Evolutionary conservation across 1,140 invertebrate genomes (phyloP).

Genomic region (Anastrepha obliqua): DNA sequence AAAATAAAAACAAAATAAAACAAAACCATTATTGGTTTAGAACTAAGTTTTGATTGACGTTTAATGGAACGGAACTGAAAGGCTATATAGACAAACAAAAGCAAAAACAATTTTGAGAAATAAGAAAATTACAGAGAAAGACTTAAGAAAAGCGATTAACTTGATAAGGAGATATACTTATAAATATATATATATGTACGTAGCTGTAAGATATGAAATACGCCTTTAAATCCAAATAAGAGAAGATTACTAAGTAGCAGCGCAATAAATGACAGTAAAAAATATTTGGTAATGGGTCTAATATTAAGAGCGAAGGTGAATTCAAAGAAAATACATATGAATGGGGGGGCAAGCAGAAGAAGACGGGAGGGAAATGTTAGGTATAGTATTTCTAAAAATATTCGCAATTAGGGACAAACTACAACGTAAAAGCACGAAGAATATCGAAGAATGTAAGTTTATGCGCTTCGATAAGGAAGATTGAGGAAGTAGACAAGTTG

Average conservation of each 20-base stretch:
- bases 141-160: slow-evolving; percentile 29
- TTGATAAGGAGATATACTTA: slow-evolving; percentile 27
- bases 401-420: slow-evolving; percentile 33
- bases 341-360: background rate
- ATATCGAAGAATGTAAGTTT: no score
- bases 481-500: background rate
- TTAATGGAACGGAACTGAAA: slow-evolving; percentile 30
- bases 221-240: background rate
- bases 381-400: background rate
- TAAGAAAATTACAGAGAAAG: slow-evolving; percentile 16
- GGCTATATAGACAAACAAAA: background rate
- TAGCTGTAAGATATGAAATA: background rate
- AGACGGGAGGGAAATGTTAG: background rate
- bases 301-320: background rate
- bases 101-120: background rate
- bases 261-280: background rate
- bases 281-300: slow-evolving; percentile 17
- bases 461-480: background rate
- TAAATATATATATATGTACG: background rate
- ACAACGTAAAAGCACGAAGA: background rate
- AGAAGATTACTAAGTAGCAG: background rate
- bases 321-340: background rate
- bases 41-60: background rate
- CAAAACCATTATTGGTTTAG: background rate
- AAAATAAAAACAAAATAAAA: background rate